Percentiles rank a stretch among this genome's conserved stretches.
Conservation (phyloP, 1,140 invertebrate genomes). For the Tetragonula clypearis region DNA sequence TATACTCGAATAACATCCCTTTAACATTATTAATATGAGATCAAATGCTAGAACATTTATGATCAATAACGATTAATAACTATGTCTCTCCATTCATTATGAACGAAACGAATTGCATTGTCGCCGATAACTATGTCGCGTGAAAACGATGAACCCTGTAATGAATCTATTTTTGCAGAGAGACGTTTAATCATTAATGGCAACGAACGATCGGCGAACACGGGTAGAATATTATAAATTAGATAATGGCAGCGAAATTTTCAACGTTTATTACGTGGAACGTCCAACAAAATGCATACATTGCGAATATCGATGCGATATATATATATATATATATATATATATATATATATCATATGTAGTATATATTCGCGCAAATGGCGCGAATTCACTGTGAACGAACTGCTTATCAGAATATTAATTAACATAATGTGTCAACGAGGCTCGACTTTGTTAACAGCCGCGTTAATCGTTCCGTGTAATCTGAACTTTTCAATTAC, state of each 20-base stretch:
- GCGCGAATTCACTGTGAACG: neutral
- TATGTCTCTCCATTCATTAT: fast-evolving
- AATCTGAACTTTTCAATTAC: slow-evolving; percentile 21
- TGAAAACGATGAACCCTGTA: neutral
- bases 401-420: slow-evolving; percentile 35
- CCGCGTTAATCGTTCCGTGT: neutral
- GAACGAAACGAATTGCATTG: neutral
- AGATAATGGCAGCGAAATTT: neutral
- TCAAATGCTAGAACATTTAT: neutral
- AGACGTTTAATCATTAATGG: neutral
- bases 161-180: neutral
- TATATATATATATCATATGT: too few species aligned
- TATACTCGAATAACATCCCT: too few species aligned
- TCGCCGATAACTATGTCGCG: neutral
- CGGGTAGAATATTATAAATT: neutral
- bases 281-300: neutral
- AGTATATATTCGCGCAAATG: neutral
- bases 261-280: neutral
- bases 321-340: too few species aligned
- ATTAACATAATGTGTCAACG: slow-evolving; percentile 26
- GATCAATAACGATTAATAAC: neutral
- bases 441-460: neutral
- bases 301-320: too few species aligned
- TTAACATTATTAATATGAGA: neutral
- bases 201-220: neutral